These are phyloP conservation scores for Byasa hedistus DNA, from an alignment of 2,888 invertebrate species.

Conservation along the genomic window DNA sequence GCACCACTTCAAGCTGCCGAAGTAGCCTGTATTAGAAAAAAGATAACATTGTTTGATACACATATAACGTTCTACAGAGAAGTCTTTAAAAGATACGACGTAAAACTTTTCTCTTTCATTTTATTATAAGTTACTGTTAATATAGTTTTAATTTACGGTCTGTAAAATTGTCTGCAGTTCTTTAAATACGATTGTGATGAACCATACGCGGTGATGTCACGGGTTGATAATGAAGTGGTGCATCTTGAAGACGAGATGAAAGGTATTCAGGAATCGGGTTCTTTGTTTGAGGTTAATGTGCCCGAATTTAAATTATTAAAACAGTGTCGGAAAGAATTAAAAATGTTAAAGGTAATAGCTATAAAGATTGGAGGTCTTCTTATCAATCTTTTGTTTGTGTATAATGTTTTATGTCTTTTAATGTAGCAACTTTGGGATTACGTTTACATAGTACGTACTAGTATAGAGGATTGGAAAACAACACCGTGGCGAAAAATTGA, in stretches of 20 bases:
- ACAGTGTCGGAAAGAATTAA: conserved; percentile 94
- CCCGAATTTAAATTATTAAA: conserved; percentile 96
- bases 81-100: conserved; percentile 87
- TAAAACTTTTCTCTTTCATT: conserved; percentile 34
- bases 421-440: conserved; percentile 96
- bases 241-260: conserved; percentile 92
- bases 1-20: conserved; percentile 97
- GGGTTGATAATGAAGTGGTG: conserved; percentile 88
- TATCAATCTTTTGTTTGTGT: background rate
- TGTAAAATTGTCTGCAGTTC: conserved; percentile 58
- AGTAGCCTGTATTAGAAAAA: conserved; percentile 93
- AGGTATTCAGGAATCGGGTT: conserved; percentile 92
- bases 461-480: conserved; percentile 98
- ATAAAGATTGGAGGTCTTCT: background rate
- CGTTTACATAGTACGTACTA: conserved; percentile 91
- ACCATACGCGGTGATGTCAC: conserved; percentile 88
- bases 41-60: conserved; percentile 91
- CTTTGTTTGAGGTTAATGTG: conserved; percentile 95
- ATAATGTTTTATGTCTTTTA: background rate
- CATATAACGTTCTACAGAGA: conserved; percentile 92
- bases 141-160: background rate
- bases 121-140: background rate
- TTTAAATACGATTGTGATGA: conserved; percentile 86
- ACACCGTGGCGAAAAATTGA: conserved; percentile 98
- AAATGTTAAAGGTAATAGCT: conserved; percentile 86